Evolutionary conservation across 1,140 invertebrate genomes (phyloP), one percentile per base, ranked within the genome.

Genomic region (Drosophila repleta): DNA sequence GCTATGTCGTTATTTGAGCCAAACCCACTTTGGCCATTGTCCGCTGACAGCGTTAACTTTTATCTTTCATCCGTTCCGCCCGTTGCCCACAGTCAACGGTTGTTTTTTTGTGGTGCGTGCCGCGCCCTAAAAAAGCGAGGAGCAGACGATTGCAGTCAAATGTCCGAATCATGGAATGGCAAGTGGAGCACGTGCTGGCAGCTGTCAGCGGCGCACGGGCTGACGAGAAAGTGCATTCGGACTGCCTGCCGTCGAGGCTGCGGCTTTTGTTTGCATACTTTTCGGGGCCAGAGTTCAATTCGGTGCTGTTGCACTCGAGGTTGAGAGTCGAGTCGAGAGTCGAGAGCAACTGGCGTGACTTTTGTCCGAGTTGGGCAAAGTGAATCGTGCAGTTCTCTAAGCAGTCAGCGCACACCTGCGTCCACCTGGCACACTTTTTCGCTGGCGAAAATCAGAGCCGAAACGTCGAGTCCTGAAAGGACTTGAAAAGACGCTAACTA

Each of bases 401-500:
- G 58, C n/a, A 43, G 52, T 45, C 53, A 29, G 35, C 69, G 51
- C 72, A n/a, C n/a, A 75, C 35, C 43, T 76, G 56, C 32, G 60
- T 21, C 32, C 26, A 37, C 5, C 24, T 15, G 17, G 21, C 29
- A 17, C 67, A 45, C 74, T 71, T 60, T 65, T 48, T 48, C 17
- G 20, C 53, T 70, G 62, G 64, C 58, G 29, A 48, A 60, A 37
- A 66, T 48, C 51, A 52, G 13, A 45, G 45, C 58, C 53, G 35
- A 46, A 37, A 13, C 29, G 29, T 29, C 0, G 29, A 29, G 29
- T 29, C 7, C 29, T 29, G 7, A 55, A 67, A 0, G 29, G 7
- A 71, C 57, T 52, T 68, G 35, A 57, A 51, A 62, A 45, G 51
- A 69, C 74, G 63, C 80, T 82, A 82, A 82, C 80, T 84, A 84